Evolutionary conservation across 2,888 invertebrate species (phyloP), one percentile per base, ranked within the genome.

Genomic region (Folsomia manolachei): DNA sequence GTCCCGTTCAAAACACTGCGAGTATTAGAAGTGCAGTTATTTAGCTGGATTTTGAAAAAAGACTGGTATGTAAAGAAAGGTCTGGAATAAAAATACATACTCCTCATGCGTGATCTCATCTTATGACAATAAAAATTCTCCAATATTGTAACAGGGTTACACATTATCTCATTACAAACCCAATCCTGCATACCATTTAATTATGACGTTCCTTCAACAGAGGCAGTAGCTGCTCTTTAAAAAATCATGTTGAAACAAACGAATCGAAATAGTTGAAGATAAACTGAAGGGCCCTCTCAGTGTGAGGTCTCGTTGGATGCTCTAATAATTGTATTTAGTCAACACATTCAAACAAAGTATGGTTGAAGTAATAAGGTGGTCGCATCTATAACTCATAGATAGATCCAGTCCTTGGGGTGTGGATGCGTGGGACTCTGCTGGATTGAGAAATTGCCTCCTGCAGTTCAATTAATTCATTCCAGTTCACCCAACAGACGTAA

Each of bases 391-490:
- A 24, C 24, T 60, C 60, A 60, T 19, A 4, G 4, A 7, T 60
- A 7, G n/a, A 62, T 62, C 18, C 62, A 62, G 62, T 62, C 60
- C 24, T 4, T 62, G 21, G 14, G 24, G 62, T 23, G 14, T 18
- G 56, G 56, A 25, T 39, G 39, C 39, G 14, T 39, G 4, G 39
- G 39, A 39, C 39, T 14, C 39, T 23, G 19, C 14, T 39, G 39
- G 4, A 14, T 39, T 4, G 4, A 39, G 39, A 39, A 39, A 39
- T 39, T 39, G 39, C 39, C 39, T 39, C 39, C 60, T 23, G 62
- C 62, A 7, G 21, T 62, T 62, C 62, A 62, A 62, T 62, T 62
- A 62, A 62, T 62, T 62, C 62, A 62, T 62, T 24, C 62, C 62
- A 62, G 62, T 62, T 62, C 24, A 23, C 62, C 14, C 62, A 9